Evolutionary conservation across 2,888 invertebrate species (phyloP), one percentile per base, ranked within the genome.

Genomic region (Dexiosoma caninum): DNA sequence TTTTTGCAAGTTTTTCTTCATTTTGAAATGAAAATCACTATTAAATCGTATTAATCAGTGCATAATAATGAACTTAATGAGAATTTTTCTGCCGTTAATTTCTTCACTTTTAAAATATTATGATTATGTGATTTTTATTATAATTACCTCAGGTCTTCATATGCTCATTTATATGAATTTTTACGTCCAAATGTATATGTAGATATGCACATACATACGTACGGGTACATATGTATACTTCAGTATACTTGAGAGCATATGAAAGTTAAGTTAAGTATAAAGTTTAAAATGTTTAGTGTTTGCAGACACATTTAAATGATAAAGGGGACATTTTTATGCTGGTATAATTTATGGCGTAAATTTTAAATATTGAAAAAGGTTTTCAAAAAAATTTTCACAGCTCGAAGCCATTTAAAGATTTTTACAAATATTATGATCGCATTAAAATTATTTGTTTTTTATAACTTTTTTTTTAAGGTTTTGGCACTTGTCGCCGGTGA

Each of bases 81-180:
- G 3, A 55, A 44, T n/a, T n/a, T 19, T 9, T 35, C 19, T 46
- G 19, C 44, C 7, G n/a, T 67, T 55, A 3, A 10, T 32, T 21
- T 19, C 35, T 53, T 9, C 19, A 27, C 42, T 37, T 42, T 21
- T 30, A 51, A 79, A 69, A 44, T 27, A 35, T 62, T 64, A 64
- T 64, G 57, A 75, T 75, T 66, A 70, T 71, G 66, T 2, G 37
- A 60, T 75, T 79, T 80, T 75, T 80, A 75, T 71, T 80, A 60
- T 70, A 80, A 75, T 66, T 51, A 46, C 59, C 30, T 60, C 40
- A 21, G 35, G 49, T 10, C 32, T 49, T 19, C n/a, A n/a, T n/a
- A n/a, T n/a, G n/a, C n/a, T n/a, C n/a, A n/a, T n/a, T n/a, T n/a
- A n/a, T n/a, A n/a, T 40, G 16, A 53, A 40, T 12, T 49, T 62